These are phyloP conservation scores for Phymorhynchus buccinoides DNA, from an alignment of 1,140 invertebrate species.

Conservation along the genomic window DNA sequence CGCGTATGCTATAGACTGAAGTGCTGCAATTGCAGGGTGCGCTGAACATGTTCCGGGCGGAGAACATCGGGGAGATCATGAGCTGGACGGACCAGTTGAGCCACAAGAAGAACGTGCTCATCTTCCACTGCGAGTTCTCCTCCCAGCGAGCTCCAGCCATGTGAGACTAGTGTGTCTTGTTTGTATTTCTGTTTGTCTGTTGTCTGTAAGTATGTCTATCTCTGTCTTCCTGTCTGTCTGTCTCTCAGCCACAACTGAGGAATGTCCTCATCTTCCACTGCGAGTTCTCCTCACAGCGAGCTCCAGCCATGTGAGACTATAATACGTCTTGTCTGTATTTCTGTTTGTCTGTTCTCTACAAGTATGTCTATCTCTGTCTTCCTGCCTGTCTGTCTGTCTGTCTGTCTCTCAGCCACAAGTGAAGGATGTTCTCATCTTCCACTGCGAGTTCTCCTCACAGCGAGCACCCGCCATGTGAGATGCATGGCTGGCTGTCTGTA, in stretches of 20 bases:
- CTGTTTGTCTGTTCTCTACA: no score
- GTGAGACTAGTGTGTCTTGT: constrained; percentile 68
- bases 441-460: constrained; percentile 98
- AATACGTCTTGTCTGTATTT: not conserved
- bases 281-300: constrained; percentile 96
- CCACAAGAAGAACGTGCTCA: constrained; percentile 90
- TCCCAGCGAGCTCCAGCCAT: constrained; percentile 93
- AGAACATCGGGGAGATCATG: constrained; percentile 81
- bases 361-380: no score
- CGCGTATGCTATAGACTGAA: no score
- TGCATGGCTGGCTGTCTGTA: not conserved
- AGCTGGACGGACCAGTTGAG: constrained; percentile 68
- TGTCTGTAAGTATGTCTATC: no score
- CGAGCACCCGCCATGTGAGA: constrained; percentile 88
- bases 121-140: constrained; percentile 99
- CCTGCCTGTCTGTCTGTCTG: no score
- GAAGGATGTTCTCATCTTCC: constrained; percentile 95
- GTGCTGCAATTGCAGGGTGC: constrained; percentile 80
- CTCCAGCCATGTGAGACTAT: constrained; percentile 85
- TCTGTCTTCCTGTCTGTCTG: no score
- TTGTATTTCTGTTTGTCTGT: no score
- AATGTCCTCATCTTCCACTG: constrained; percentile 98
- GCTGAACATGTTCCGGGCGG: constrained; percentile 86
- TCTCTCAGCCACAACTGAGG: constrained; percentile 87
- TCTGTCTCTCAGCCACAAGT: no score